A percentile compares a stretch with the other conserved stretches of the same genome.
Conservation (phyloP, 2,113 vertebrate species). For the Mystacornis crossleyi region DNA sequence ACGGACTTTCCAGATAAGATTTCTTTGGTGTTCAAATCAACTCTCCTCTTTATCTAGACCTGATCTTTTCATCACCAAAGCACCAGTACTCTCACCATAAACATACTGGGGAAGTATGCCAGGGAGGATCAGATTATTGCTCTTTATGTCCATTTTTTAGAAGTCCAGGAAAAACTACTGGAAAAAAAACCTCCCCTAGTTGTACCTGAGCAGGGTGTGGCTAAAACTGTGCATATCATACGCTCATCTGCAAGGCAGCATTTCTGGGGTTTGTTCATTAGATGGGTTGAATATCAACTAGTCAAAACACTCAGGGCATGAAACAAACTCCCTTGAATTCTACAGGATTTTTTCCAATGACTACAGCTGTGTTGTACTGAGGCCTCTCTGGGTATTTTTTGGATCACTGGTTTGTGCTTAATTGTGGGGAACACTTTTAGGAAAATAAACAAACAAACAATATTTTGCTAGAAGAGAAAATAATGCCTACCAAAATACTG, state of each 20-base stretch:
- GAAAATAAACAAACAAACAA: not conserved
- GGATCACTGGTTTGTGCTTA: conserved; percentile 1
- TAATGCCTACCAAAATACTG: not conserved
- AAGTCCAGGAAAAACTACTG: not conserved
- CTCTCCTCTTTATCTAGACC: not conserved
- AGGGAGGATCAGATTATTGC: not conserved
- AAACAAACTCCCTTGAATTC: not conserved
- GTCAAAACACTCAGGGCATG: not conserved
- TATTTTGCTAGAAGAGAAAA: not conserved
- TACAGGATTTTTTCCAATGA: not conserved
- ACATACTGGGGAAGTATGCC: not conserved
- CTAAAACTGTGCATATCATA: not conserved
- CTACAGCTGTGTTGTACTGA: not conserved
- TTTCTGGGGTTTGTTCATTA: not conserved
- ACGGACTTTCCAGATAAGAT: not conserved
- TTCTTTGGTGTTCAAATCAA: not conserved
- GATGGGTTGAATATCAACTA: not conserved
- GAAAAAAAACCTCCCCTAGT: not conserved
- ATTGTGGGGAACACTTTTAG: conserved; percentile 12
- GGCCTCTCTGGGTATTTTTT: not conserved
- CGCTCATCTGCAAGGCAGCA: not conserved
- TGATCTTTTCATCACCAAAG: not conserved
- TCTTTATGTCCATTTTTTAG: not conserved
- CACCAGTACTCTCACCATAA: not conserved
- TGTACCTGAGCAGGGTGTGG: not conserved